These are phyloP conservation scores for Notolepis coatsorum DNA, from an alignment of 2,797 vertebrate species.

Conservation along the genomic window DNA sequence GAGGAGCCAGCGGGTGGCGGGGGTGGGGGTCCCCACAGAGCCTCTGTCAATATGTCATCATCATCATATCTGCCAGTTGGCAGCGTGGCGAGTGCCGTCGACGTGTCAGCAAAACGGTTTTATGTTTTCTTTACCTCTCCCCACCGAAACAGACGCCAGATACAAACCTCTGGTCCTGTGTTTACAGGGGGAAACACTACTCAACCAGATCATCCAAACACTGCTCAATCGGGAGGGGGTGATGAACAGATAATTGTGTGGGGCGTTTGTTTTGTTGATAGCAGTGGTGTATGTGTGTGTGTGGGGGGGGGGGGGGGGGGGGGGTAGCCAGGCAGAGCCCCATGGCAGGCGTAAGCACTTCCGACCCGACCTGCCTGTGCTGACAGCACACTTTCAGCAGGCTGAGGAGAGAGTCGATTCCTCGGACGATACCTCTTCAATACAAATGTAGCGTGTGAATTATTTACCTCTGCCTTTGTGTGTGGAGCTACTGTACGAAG, in stretches of 20 bases:
- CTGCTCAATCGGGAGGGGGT: slow-evolving; percentile 53
- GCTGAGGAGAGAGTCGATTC: slow-evolving; percentile 54
- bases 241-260: slow-evolving; percentile 48
- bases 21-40: slow-evolving; percentile 48
- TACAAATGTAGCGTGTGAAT: slow-evolving; percentile 58
- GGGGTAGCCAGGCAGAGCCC: slow-evolving; percentile 18
- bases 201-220: slow-evolving; percentile 47
- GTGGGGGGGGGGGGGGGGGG: slow-evolving; percentile 17
- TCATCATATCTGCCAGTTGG: slow-evolving; percentile 73
- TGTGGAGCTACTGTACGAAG: slow-evolving; percentile 17
- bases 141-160: slow-evolving; percentile 37
- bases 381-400: slow-evolving; percentile 57
- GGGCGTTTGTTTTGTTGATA: slow-evolving; percentile 50
- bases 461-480: slow-evolving; percentile 61
- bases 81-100: slow-evolving; percentile 57
- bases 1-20: slow-evolving; percentile 30
- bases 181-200: slow-evolving; percentile 30
- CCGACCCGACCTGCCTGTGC: slow-evolving; percentile 45
- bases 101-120: slow-evolving; percentile 73
- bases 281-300: too few species aligned
- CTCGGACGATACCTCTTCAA: slow-evolving; percentile 50
- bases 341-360: slow-evolving; percentile 60
- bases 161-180: slow-evolving; percentile 11
- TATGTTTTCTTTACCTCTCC: slow-evolving; percentile 57
- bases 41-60: slow-evolving; percentile 80